A percentile compares a stretch with the other conserved stretches of the same genome.
phyloP scores from a whole-genome alignment of 2,888 invertebrate genomes.

The Mesorhabditis belari region DNA sequence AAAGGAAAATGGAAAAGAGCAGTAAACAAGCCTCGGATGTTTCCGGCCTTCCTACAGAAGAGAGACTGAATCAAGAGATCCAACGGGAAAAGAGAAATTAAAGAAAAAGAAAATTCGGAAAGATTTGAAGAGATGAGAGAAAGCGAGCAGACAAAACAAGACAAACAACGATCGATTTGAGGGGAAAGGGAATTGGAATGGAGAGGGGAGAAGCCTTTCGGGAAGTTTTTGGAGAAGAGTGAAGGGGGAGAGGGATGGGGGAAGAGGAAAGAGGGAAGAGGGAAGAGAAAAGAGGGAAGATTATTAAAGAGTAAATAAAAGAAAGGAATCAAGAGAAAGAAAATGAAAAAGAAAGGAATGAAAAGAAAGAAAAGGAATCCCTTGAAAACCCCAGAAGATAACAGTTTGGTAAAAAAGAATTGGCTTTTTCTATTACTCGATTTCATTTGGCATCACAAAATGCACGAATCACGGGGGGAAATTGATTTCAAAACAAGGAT shows the following conservation, averaged over 20 bases:
- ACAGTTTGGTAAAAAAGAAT: no score
- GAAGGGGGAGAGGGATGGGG: neutral
- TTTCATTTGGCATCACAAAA: no score
- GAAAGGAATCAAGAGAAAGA: no score
- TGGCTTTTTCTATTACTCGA: no score
- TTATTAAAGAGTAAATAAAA: no score
- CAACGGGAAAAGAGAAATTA: neutral
- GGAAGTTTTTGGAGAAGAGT: neutral
- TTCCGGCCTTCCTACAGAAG: neutral
- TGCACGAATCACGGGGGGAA: no score
- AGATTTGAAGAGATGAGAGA: neutral
- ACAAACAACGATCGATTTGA: neutral
- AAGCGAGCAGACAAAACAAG: neutral
- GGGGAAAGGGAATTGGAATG: constrained; percentile 1
- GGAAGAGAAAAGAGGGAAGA: no score
- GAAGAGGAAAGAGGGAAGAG: no score
- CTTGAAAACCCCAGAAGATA: no score
- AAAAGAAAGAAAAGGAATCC: no score
- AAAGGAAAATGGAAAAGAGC: constrained; percentile 1
- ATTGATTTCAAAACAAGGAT: no score
- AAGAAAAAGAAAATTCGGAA: neutral
- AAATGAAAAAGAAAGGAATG: no score
- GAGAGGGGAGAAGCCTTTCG: neutral
- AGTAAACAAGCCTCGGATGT: neutral
- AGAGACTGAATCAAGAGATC: neutral